Base-by-base conservation (phyloP, 2,888 invertebrate genomes). In the Spicauda simplicius region DNA sequence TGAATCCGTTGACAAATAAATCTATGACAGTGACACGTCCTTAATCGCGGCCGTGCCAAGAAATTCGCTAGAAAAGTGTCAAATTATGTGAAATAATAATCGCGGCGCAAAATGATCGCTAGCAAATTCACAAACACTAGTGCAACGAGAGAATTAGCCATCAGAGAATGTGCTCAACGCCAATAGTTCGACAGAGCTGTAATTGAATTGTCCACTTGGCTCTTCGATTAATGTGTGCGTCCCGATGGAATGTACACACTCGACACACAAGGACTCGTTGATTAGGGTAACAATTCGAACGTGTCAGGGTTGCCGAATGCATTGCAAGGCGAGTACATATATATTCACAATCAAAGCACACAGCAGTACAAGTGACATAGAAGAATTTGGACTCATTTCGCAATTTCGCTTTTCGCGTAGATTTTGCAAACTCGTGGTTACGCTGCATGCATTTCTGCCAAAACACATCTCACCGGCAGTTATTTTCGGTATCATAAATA, bases 221-320 rank as follows among this genome's bases (percentile, higher is more conserved):
- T n/a, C 48, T 58, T 59, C 59, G 59, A 59, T 59, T 50, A 58
- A 48, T 58, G 58, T 37, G 20, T 59, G 48, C 50, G 59, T 50
- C 30, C 57, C 19, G 33, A 12, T 48, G 48, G 59, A 25, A 30
- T 30, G 50, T 25, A 0, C 16, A 25, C 57, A 41, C 57, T 16
- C 41, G 5, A 25, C 16, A 48, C 48, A 6, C n/a, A 33, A n/a
- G 11, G 45, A 25, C 45, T 20, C 14, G 16, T 30, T 12, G 55
- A 16, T 55, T 10, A 45, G 41, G 19, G 12, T 14, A 25, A 45
- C 45, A 58, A 45, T 45, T 58, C 8, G 58, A 19, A 58, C 48
- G 16, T 16, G 16, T 48, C 7, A 48, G 48, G 48, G 48, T 16
- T 48, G 45, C n/a, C 41, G 41, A 45, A 1, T 20, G 41, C 20